A percentile compares a stretch with the other conserved stretches of the same genome.
Conservation (phyloP, 2,797 vertebrate genomes). For the Oreochromis mossambicus region DNA sequence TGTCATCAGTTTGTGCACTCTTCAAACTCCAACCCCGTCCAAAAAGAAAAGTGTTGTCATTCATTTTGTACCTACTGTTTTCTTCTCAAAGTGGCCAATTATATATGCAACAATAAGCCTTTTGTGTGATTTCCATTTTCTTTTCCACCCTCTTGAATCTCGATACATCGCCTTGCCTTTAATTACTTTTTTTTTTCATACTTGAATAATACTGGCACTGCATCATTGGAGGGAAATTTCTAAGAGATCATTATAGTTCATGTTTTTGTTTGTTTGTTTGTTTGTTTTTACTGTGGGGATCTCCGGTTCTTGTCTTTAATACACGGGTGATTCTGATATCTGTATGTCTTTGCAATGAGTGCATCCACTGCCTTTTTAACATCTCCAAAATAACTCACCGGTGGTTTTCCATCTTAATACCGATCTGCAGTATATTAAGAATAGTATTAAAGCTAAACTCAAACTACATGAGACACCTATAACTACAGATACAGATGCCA, state of each 20-base stretch:
- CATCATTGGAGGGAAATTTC: constrained; percentile 37
- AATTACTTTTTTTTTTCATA: constrained; percentile 43
- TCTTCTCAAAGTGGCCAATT: constrained; percentile 62
- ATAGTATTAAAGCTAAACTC: constrained; percentile 3
- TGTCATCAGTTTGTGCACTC: constrained; percentile 23
- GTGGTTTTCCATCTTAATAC: constrained; percentile 3
- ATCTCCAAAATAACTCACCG: not conserved
- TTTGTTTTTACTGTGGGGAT: constrained; percentile 22
- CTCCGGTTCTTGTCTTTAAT: constrained; percentile 29
- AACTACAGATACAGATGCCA: not conserved
- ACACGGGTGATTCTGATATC: constrained; percentile 25
- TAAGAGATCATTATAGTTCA: constrained; percentile 7
- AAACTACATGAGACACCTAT: not conserved
- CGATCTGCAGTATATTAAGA: constrained; percentile 12
- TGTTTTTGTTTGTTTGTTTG: not conserved
- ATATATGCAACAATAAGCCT: constrained; percentile 76
- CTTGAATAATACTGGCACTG: constrained; percentile 56
- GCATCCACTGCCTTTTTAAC: constrained; percentile 56
- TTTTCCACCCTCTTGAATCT: constrained; percentile 39
- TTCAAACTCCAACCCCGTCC: constrained; percentile 29
- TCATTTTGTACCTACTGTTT: constrained; percentile 54
- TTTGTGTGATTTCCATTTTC: constrained; percentile 39
- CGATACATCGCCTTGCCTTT: constrained; percentile 63
- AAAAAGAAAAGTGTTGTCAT: constrained; percentile 12
- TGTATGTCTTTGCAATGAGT: constrained; percentile 35